Percentiles rank a stretch among this genome's conserved stretches.
Evolutionary conservation across 2,113 vertebrate species (phyloP).

Genomic region (Ginglymostoma cirratum): DNA sequence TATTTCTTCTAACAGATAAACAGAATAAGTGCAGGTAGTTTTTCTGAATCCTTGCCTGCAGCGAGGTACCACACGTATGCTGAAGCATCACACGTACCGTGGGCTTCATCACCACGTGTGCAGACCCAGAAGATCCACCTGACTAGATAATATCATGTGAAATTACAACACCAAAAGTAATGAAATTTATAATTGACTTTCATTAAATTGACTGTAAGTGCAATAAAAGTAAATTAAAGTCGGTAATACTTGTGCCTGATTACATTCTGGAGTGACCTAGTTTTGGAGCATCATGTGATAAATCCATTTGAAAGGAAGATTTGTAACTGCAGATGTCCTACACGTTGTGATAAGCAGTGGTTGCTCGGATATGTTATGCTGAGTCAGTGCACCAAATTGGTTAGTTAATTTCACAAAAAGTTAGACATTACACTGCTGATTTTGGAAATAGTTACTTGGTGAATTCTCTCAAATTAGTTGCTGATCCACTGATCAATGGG

Average conservation of each 20-base stretch:
- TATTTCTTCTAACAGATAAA: too few species aligned
- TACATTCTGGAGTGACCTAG: neutral
- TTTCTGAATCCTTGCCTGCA: neutral
- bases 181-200: conserved; percentile 22
- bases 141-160: neutral
- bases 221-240: conserved; percentile 6
- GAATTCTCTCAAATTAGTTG: neutral
- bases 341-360: neutral
- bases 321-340: neutral
- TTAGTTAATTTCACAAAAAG: neutral
- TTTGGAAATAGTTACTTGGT: neutral
- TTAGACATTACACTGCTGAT: neutral
- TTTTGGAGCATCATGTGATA: neutral
- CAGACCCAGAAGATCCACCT: neutral
- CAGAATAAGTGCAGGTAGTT: neutral
- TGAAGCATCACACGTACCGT: neutral
- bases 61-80: neutral
- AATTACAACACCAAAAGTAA: neutral
- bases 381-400: neutral
- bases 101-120: neutral
- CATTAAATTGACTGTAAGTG: neutral
- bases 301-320: neutral
- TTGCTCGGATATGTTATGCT: neutral
- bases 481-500: neutral
- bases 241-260: neutral